Percentiles rank a stretch among this genome's conserved stretches.
These are phyloP conservation scores for Leptopilina clavipes DNA, from an alignment of 1,140 invertebrate species.

Conservation along the genomic window DNA sequence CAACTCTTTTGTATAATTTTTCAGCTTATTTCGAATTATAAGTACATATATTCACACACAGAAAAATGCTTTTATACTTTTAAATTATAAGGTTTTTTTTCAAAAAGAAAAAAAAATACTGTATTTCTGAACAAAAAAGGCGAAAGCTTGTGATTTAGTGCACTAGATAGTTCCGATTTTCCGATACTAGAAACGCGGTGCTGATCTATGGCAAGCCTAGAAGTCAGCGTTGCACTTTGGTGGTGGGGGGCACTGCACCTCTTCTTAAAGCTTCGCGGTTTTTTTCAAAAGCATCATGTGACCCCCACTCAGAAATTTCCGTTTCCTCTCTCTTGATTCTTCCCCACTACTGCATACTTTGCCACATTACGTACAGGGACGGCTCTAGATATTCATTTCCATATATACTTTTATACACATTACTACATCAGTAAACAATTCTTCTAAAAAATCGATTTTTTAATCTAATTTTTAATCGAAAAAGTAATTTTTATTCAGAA, in stretches of 20 bases:
- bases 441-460: too few relatives aligned
- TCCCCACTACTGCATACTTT: slow-evolving; percentile 35
- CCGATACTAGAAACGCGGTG: slow-evolving; percentile 53
- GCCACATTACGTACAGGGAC: not conserved
- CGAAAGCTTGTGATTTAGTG: not conserved
- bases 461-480: too few relatives aligned
- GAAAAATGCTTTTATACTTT: too few relatives aligned
- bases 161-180: slow-evolving; percentile 15
- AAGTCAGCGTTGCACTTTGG: slow-evolving; percentile 65
- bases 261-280: slow-evolving; percentile 74
- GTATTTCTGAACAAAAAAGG: not conserved
- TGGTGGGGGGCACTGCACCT: slow-evolving; percentile 69
- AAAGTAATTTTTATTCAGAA: too few relatives aligned
- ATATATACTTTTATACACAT: not conserved
- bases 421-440: too few relatives aligned
- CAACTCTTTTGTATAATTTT: too few relatives aligned
- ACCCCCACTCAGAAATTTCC: slow-evolving; percentile 54
- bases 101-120: too few relatives aligned
- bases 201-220: slow-evolving; percentile 69
- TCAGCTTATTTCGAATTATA: too few relatives aligned
- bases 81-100: too few relatives aligned
- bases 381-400: not conserved
- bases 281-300: slow-evolving; percentile 70
- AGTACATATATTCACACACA: too few relatives aligned
- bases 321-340: slow-evolving; percentile 31